phyloP scores from a whole-genome alignment of 2,888 invertebrate genomes.

The Encarsia formosa region DNA sequence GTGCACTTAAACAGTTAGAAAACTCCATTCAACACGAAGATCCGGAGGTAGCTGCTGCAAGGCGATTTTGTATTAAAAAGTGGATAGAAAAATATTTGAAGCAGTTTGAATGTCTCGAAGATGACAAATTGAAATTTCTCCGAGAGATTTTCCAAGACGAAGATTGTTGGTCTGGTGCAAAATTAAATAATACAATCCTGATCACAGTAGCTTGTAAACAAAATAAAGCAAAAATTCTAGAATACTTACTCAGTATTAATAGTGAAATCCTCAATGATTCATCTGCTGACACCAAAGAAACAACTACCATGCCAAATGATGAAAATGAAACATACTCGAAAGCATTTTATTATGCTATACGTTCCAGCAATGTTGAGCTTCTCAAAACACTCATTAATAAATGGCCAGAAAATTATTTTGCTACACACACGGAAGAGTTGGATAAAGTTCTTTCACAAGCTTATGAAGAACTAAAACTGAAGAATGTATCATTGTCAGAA shows the following conservation, averaged over 20 bases:
- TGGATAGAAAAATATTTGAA: too few relatives aligned
- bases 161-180: too few relatives aligned
- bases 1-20: too few relatives aligned
- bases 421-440: constrained; percentile 16
- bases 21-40: too few relatives aligned
- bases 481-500: constrained; percentile 27
- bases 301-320: constrained; percentile 2
- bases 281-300: not conserved
- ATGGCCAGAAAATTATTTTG: constrained; percentile 24
- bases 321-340: constrained; percentile 25
- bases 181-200: constrained; percentile 16
- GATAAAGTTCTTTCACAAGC: constrained; percentile 30
- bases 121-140: too few relatives aligned
- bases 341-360: constrained; percentile 34
- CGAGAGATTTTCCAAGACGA: too few relatives aligned
- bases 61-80: too few relatives aligned
- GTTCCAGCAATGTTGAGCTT: constrained; percentile 27
- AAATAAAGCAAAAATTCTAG: constrained; percentile 15
- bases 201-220: constrained; percentile 23
- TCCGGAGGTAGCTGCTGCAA: too few relatives aligned
- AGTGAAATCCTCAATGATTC: not conserved
- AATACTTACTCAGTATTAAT: constrained; percentile 12
- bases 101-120: too few relatives aligned
- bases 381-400: constrained; percentile 27
- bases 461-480: constrained; percentile 31